phyloP scores from a whole-genome alignment of 2,797 vertebrate genomes.

The Lagorchestes hirsutus region DNA sequence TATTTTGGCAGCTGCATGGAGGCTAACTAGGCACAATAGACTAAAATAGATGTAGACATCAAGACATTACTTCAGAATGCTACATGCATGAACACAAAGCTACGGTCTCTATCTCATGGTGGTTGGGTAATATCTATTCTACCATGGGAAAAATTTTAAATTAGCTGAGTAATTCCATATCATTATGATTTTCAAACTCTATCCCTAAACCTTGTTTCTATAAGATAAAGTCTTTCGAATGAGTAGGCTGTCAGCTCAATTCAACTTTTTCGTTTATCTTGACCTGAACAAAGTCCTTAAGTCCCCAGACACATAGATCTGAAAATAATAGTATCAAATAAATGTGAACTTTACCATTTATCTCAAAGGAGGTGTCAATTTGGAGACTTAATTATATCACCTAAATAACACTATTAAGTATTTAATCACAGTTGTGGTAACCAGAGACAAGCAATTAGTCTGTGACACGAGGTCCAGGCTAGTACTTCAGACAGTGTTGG shows the following conservation, averaged over 20 bases:
- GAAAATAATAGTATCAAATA: constrained; percentile 54
- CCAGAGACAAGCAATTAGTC: constrained; percentile 67
- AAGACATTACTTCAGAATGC: not conserved
- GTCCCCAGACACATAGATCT: constrained; percentile 61
- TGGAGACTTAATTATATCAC: constrained; percentile 64
- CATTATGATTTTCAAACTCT: not conserved
- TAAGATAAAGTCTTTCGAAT: constrained; percentile 13
- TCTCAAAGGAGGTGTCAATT: constrained; percentile 59
- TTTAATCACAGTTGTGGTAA: constrained; percentile 59
- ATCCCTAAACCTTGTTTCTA: not conserved
- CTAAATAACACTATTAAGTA: constrained; percentile 48
- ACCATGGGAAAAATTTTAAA: not conserved
- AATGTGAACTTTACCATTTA: constrained; percentile 68
- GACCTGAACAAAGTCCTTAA: constrained; percentile 68
- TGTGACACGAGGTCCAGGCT: constrained; percentile 49
- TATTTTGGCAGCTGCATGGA: not conserved
- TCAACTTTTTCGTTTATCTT: constrained; percentile 37
- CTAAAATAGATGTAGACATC: constrained; percentile 24
- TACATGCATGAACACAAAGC: constrained; percentile 31
- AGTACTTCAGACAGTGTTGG: constrained; percentile 15
- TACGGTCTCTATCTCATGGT: not conserved
- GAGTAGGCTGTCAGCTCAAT: not conserved
- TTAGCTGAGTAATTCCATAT: not conserved
- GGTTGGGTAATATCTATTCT: constrained; percentile 49
- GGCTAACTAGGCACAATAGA: not conserved